Base-by-base conservation (phyloP, 2,113 vertebrate genomes). In the Fulmarus glacialis region DNA sequence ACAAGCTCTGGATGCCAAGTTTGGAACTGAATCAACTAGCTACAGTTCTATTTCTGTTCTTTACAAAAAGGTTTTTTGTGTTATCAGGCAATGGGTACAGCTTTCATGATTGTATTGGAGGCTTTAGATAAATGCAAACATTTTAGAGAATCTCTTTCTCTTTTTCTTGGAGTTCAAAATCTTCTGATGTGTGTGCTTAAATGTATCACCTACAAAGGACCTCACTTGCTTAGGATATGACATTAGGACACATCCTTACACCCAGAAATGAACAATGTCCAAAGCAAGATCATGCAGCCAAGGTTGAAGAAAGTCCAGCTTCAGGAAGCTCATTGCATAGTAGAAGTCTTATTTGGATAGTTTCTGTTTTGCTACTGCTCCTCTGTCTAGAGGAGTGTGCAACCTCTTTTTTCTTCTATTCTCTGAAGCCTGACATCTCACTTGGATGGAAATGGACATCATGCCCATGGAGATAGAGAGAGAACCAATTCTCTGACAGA, bases 81-180 rank as follows among this genome's bases (percentile, higher is more conserved):
- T 77, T 50, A n/a, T n/a, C 21, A 32, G 20, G 27, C 11, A 75
- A 30, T 2, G 7, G 3, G 2, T 34, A 22, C 1, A 4, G 15
- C 4, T 58, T 87, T 94, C 30, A 10, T 15, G 11, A 27, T 16
- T 67, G 15, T 43, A 53, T 60, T 2, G 3, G 34, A 83, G 16
- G 8, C 4, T 71, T 79, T 62, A 74, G 40, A 43, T 32, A 77
- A 89, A 68, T 50, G 11, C 9, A 77, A 42, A 77, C 0, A 11
- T 36, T 93, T 89, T 68, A 83, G 32, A 89, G 16, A 75, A 20
- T 1, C 1, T 26, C 6, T 77, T 88, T 53, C 8, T 43, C 24
- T 56, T 80, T 42, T 34, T 88, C 43, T 42, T 55, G 64, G 48
- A 40, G 16, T 42, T 75, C 14, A 79, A 75, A 50, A 72, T 58